Conservation (phyloP, 2,888 invertebrate species). For the Monochamus alternatus region DNA sequence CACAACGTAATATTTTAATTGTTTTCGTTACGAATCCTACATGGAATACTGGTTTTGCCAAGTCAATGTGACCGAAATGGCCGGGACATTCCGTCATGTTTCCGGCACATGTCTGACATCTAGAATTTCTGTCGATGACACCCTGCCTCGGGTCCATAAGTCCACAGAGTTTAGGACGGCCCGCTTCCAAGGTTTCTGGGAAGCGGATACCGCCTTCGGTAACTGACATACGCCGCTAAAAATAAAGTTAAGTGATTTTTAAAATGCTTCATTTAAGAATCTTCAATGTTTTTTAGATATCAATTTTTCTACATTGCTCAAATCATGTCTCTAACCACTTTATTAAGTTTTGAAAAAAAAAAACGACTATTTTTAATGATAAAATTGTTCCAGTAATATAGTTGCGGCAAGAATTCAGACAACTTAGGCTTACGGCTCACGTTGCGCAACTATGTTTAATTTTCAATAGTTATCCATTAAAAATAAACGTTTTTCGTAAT, state of each 20-base stretch:
- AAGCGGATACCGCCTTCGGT: conserved; percentile 97
- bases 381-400: too few species aligned
- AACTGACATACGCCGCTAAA: conserved; percentile 96
- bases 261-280: too few species aligned
- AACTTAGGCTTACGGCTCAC: too few species aligned
- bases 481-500: too few species aligned
- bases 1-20: conserved; percentile 97
- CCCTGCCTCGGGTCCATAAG: conserved; percentile 99
- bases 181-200: conserved; percentile 98
- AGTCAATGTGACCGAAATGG: conserved; percentile 98
- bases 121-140: conserved; percentile 93
- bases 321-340: too few species aligned
- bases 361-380: too few species aligned
- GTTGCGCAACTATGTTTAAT: too few species aligned
- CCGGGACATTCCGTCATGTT: conserved; percentile 99
- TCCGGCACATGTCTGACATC: conserved; percentile 97
- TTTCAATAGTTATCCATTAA: too few species aligned
- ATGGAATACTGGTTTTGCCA: conserved; percentile 99
- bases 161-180: conserved; percentile 97
- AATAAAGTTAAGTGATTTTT: conserved; percentile 53
- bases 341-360: too few species aligned
- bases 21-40: conserved; percentile 98
- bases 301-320: too few species aligned
- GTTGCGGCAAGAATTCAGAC: too few species aligned
- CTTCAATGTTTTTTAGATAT: too few species aligned